Conservation (phyloP, 2,113 vertebrate genomes). For the Prietella phreatophila region DNA sequence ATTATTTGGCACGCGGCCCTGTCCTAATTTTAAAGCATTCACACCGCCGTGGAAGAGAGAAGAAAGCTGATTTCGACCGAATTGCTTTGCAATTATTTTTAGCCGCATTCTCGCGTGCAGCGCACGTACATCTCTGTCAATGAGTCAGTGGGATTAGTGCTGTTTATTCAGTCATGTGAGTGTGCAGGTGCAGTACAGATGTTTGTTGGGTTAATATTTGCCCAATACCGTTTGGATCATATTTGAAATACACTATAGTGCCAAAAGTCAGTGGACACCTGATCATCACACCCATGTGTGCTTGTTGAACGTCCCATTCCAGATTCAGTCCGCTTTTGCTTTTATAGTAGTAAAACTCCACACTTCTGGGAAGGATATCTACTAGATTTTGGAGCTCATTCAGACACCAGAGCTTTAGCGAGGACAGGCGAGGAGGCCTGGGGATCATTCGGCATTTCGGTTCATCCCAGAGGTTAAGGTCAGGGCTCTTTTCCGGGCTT, state of each 20-base stretch:
- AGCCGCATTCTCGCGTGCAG: constrained; percentile 1
- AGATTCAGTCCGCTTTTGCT: neutral
- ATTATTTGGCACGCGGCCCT: constrained; percentile 54
- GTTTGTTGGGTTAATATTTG: neutral
- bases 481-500: neutral
- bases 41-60: constrained; percentile 33
- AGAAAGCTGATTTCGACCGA: constrained; percentile 14
- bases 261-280: neutral
- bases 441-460: too few species aligned
- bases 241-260: neutral
- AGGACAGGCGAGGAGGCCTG: neutral
- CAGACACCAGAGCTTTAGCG: neutral
- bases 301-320: neutral
- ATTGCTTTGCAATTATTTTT: constrained; percentile 38
- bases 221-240: neutral
- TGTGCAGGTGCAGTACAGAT: neutral
- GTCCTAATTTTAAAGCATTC: constrained; percentile 58
- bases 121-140: neutral
- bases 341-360: neutral
- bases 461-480: neutral
- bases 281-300: neutral
- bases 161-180: neutral
- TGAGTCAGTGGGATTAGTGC: neutral
- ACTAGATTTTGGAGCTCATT: neutral
- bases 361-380: neutral